A percentile compares a stretch with the other conserved stretches of the same genome.
Conservation (phyloP, 1,140 invertebrate species). For the Drosophila sp. region DNA sequence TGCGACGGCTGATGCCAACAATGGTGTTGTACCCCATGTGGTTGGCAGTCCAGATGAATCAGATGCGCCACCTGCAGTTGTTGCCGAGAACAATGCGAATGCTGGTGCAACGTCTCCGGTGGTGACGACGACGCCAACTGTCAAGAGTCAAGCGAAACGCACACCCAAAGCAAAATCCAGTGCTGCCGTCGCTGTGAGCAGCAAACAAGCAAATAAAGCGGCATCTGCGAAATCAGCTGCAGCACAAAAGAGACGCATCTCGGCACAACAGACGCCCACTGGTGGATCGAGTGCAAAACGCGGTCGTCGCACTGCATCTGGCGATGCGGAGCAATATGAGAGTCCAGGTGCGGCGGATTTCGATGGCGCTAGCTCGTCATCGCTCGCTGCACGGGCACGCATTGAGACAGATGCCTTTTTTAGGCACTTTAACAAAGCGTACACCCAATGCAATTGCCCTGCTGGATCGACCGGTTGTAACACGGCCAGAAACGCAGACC, state of each 20-base stretch:
- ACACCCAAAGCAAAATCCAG: constrained; percentile 77
- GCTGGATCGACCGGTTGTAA: constrained; percentile 76
- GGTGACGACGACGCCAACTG: constrained; percentile 52
- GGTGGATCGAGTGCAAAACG: constrained; percentile 48
- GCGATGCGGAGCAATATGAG: constrained; percentile 34
- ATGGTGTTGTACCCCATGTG: constrained; percentile 68
- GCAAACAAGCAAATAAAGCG: constrained; percentile 56
- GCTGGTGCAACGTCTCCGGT: constrained; percentile 16
- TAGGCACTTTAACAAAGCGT: constrained; percentile 64
- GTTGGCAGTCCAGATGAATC: constrained; percentile 71
- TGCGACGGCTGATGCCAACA: constrained; percentile 62
- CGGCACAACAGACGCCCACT: constrained; percentile 64
- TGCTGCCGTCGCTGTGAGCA: constrained; percentile 51
- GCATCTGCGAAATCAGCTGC: constrained; percentile 67
- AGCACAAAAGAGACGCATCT: constrained; percentile 71
- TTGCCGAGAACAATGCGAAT: constrained; percentile 49
- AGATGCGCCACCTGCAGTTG: constrained; percentile 24
- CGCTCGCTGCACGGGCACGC: constrained; percentile 51
- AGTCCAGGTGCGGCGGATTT: constrained; percentile 35
- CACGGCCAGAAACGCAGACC: constrained; percentile 88
- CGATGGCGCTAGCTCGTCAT: constrained; percentile 58
- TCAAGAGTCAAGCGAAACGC: constrained; percentile 60
- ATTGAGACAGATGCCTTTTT: constrained; percentile 57
- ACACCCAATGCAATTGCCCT: constrained; percentile 77
- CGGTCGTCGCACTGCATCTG: constrained; percentile 49